Percentiles rank a stretch among this genome's conserved stretches.
These are phyloP conservation scores for Nephrotoma guestfalica DNA, from an alignment of 2,888 invertebrate genomes.

Conservation along the genomic window DNA sequence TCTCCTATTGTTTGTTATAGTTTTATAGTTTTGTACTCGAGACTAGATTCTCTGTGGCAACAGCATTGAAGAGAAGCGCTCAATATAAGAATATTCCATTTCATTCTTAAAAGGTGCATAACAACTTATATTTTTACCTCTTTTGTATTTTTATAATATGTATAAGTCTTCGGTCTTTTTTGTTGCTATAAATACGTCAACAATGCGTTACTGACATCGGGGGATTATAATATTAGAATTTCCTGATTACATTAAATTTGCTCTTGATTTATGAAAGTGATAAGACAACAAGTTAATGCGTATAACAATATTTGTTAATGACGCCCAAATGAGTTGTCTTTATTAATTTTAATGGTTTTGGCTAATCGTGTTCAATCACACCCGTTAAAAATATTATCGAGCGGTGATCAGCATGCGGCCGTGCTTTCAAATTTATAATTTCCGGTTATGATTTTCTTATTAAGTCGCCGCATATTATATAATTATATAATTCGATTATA, in stretches of 20 bases:
- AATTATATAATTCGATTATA: background rate
- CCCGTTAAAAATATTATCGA: background rate
- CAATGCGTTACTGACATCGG: background rate
- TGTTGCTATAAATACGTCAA: background rate
- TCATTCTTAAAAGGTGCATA: background rate
- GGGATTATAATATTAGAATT: background rate
- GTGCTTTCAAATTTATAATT: background rate
- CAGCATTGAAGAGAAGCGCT: background rate
- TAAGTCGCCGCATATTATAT: background rate
- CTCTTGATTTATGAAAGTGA: background rate
- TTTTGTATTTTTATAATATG: background rate
- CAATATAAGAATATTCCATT: background rate
- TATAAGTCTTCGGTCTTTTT: background rate
- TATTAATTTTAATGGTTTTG: background rate
- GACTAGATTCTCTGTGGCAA: background rate
- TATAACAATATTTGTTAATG: background rate
- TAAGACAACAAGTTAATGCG: background rate
- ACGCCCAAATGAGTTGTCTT: background rate
- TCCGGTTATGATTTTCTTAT: background rate
- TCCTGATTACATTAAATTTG: background rate
- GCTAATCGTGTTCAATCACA: background rate
- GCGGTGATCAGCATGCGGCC: background rate
- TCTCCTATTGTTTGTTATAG: background rate
- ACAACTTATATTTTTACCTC: background rate
- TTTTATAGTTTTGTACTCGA: background rate